Base-by-base conservation (phyloP, 2,797 vertebrate species). In the Sebastes alutus region DNA sequence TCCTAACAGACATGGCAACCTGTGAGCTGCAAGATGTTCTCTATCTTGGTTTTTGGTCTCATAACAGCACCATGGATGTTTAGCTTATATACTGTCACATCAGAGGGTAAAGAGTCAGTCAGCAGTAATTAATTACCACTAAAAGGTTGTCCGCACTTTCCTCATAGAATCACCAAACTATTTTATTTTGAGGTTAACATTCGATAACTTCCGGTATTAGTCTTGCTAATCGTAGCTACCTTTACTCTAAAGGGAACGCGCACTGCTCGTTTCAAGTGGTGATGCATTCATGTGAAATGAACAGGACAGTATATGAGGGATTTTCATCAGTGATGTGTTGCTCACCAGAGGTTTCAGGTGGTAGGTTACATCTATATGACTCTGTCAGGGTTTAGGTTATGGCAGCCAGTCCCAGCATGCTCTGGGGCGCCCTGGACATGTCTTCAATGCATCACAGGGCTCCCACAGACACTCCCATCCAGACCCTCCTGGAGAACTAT, bases 151-250 rank as follows among this genome's bases (percentile, higher is more conserved):
- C 16, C 20, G 14, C n/a, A 13, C 11, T 25, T 20, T 20, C 16
- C 49, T 20, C 18, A 20, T n/a, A 20, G 49, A n/a, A 52, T 52
- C 49, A 14, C 20, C 20, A n/a, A 20, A 52, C 2, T 18, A 16
- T 70, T 80, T 84, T 77, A 80, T 80, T 77, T 5, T 84, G 70
- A 80, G 82, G 6, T 38, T 18, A 12, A 8, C 8, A 49, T 61
- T 32, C 4, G 16, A 10, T 0, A 12, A 42, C 30, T 42, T 88
- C 76, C 63, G 23, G 52, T 62, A 6, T 2, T 6, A 1, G 4
- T 35, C 8, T 22, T 9, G 14, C 42, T 75, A 2, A 69, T 6
- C 38, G 18, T 30, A 1, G 20, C 6, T 3, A 10, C 2, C 58
- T 80, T 78, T 33, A 42, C 3, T 1, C 7, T n/a, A 30, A 29